Evolutionary conservation across 2,113 vertebrate genomes (phyloP).

Genomic region (Macroglossus sobrinus): DNA sequence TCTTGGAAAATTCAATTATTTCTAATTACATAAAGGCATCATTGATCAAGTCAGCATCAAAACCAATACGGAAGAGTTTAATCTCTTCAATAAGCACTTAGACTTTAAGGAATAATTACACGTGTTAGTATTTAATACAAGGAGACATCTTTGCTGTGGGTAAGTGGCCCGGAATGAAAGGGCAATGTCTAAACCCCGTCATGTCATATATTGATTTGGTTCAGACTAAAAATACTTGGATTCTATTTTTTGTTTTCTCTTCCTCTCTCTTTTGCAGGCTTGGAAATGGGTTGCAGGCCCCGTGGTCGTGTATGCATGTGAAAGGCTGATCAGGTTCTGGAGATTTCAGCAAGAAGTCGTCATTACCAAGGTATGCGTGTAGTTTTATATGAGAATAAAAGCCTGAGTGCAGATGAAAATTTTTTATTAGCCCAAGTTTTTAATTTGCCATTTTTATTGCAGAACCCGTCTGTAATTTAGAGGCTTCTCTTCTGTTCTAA

Average conservation of each 20-base stretch:
- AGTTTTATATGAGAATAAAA: conserved; percentile 54
- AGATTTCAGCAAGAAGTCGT: conserved; percentile 83
- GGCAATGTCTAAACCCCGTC: conserved; percentile 41
- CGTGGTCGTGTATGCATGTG: conserved; percentile 79
- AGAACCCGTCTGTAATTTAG: conserved; percentile 60
- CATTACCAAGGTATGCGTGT: conserved; percentile 83
- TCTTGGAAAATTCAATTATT: conserved; percentile 72
- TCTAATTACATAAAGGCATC: conserved; percentile 78
- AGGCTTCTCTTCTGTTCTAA: conserved; percentile 68
- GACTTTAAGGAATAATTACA: conserved; percentile 68
- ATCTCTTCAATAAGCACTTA: conserved; percentile 75
- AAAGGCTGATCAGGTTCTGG: conserved; percentile 83
- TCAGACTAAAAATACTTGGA: conserved; percentile 56
- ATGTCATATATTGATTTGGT: conserved; percentile 49
- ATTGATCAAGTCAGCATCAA: conserved; percentile 66
- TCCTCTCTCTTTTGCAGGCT: conserved; percentile 76
- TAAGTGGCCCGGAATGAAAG: conserved; percentile 47
- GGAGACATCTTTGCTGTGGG: conserved; percentile 48
- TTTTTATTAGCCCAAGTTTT: conserved; percentile 74
- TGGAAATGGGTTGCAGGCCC: conserved; percentile 88
- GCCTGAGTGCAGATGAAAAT: conserved; percentile 51
- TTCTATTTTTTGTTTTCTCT: conserved; percentile 48
- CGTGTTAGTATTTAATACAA: conserved; percentile 58
- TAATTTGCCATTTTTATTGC: conserved; percentile 68
- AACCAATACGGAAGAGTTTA: conserved; percentile 67